Conservation (phyloP, 2,797 vertebrate genomes). For the Acrocephalus scirpaceus region DNA sequence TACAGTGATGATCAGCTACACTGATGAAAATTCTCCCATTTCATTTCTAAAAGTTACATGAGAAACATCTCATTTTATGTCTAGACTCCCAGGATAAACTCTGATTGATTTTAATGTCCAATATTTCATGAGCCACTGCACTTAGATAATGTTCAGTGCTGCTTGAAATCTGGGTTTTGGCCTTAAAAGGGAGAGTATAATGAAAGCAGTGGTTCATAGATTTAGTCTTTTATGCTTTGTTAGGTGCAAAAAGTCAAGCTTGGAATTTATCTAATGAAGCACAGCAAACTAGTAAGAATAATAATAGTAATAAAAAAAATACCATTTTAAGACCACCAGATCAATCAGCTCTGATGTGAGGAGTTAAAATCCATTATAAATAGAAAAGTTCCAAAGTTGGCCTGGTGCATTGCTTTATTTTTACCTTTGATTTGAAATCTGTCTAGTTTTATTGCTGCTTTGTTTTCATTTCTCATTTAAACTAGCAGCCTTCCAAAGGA, state of each 20-base stretch:
- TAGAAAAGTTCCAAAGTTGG: background rate
- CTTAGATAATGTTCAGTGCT: background rate
- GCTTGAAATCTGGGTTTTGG: background rate
- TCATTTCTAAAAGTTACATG: background rate
- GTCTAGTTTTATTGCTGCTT: background rate
- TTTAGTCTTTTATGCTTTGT: conserved; percentile 2
- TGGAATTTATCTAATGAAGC: background rate
- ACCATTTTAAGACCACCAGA: background rate
- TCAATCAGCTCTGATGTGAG: background rate
- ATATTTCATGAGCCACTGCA: background rate
- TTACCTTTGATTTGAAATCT: background rate
- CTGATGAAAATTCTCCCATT: background rate
- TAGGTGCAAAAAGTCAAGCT: background rate
- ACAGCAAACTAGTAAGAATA: background rate
- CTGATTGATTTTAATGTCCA: conserved; percentile 8
- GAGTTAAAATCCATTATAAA: background rate
- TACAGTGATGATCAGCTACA: background rate
- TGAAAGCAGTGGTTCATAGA: background rate
- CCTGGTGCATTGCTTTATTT: background rate
- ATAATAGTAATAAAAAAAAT: background rate
- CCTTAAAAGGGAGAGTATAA: background rate
- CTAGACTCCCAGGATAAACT: background rate
- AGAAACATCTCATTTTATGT: background rate
- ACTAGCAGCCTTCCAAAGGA: background rate
- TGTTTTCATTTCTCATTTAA: background rate